phyloP scores from a whole-genome alignment of 2,797 vertebrate species.

The Spondyliosoma cantharus region DNA sequence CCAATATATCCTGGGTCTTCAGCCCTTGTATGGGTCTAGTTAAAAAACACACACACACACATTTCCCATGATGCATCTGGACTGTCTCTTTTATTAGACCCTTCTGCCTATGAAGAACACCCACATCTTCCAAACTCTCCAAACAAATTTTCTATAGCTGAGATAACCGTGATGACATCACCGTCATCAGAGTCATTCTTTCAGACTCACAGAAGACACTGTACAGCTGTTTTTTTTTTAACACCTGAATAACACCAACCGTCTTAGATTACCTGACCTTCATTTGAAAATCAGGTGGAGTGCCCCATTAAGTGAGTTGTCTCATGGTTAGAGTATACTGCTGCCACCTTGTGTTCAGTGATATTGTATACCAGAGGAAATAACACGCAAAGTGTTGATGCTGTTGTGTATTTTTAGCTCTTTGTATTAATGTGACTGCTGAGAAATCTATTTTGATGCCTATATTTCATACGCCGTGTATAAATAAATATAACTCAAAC shows the following conservation, averaged over 20 bases:
- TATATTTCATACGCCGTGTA: no score
- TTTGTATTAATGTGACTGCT: neutral
- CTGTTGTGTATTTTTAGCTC: neutral
- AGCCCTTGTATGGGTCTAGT: neutral
- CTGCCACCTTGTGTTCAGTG: constrained; percentile 51
- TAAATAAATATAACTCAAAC: no score
- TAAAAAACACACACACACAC: neutral
- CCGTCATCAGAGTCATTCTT: neutral
- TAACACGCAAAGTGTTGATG: neutral
- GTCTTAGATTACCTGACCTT: neutral
- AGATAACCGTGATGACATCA: neutral
- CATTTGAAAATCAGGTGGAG: neutral
- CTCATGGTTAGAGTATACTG: neutral
- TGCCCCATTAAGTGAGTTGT: neutral
- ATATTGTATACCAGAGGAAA: neutral
- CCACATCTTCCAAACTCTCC: no score
- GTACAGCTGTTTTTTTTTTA: neutral
- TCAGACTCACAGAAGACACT: neutral
- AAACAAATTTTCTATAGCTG: no score
- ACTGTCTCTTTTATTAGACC: neutral
- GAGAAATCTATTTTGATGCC: neutral
- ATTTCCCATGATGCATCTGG: neutral
- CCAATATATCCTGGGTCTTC: neutral
- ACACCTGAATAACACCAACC: neutral
- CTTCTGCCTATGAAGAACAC: no score